Evolutionary conservation across 2,888 invertebrate genomes (phyloP).

Genomic region (Deilephila elpenor): DNA sequence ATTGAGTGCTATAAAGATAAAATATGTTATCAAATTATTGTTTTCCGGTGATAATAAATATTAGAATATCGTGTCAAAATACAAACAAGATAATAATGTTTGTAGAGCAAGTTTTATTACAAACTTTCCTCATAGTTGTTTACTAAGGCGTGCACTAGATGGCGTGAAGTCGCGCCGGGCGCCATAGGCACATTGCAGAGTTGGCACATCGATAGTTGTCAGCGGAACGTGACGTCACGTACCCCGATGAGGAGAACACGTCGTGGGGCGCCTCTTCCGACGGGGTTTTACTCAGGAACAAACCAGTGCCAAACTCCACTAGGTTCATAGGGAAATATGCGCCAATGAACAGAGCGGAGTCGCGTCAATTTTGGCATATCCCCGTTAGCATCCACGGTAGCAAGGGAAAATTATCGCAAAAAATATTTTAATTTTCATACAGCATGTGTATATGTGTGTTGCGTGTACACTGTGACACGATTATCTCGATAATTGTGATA

Average conservation of each 20-base stretch:
- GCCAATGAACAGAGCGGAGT: slow-evolving; percentile 67
- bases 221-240: slow-evolving; percentile 78
- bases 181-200: slow-evolving; percentile 65
- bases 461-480: slow-evolving; percentile 17
- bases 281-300: slow-evolving; percentile 96
- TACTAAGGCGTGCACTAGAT: slow-evolving; percentile 28
- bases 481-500: slow-evolving; percentile 25
- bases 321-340: slow-evolving; percentile 95
- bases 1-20: too few species aligned
- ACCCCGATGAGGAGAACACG: slow-evolving; percentile 86
- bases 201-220: slow-evolving; percentile 68
- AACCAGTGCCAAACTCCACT: slow-evolving; percentile 97
- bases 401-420: slow-evolving; percentile 75
- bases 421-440: slow-evolving; percentile 58
- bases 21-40: too few species aligned
- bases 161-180: slow-evolving; percentile 50
- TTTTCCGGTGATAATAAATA: too few species aligned
- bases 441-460: slow-evolving; percentile 62
- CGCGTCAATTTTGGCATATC: slow-evolving; percentile 50
- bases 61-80: too few species aligned
- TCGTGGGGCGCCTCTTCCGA: slow-evolving; percentile 93
- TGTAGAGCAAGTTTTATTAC: too few species aligned
- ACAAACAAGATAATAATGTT: too few species aligned
- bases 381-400: slow-evolving; percentile 81
- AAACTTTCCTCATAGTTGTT: slow-evolving; percentile 10